Conservation (phyloP, 2,113 vertebrate genomes). For the Lagopus leucura region DNA sequence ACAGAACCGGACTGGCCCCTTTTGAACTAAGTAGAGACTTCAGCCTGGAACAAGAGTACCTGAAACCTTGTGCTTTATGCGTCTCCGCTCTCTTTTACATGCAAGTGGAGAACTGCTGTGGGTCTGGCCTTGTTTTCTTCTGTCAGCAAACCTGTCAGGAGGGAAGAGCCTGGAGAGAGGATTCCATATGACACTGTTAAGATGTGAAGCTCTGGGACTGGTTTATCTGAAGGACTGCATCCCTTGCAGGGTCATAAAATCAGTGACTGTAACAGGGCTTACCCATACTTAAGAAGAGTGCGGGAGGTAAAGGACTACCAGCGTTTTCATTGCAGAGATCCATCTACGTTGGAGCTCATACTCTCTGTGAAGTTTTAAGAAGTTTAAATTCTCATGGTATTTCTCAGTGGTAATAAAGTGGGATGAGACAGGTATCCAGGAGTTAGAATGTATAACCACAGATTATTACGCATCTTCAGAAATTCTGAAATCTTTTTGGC, state of each 20-base stretch:
- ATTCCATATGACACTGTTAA: background rate
- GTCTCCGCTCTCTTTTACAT: background rate
- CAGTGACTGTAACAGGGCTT: background rate
- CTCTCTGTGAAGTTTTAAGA: background rate
- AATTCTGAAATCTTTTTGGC: background rate
- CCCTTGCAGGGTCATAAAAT: background rate
- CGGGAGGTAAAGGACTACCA: background rate
- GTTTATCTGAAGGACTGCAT: background rate
- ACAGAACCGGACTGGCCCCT: background rate
- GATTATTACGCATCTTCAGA: background rate
- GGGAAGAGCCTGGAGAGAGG: too few species aligned
- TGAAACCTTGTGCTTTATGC: background rate
- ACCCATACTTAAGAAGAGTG: background rate
- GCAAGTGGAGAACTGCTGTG: background rate
- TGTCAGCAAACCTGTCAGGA: background rate
- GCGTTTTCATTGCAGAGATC: background rate
- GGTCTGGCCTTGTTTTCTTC: background rate
- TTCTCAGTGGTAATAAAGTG: background rate
- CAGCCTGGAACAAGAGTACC: background rate
- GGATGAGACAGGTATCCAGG: background rate
- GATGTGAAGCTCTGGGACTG: background rate
- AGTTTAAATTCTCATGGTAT: background rate
- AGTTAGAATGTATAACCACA: background rate
- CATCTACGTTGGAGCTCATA: background rate
- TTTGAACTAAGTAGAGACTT: background rate